Evolutionary conservation across 1,140 invertebrate species (phyloP).

Genomic region (Macrosteles quadrilineatus): DNA sequence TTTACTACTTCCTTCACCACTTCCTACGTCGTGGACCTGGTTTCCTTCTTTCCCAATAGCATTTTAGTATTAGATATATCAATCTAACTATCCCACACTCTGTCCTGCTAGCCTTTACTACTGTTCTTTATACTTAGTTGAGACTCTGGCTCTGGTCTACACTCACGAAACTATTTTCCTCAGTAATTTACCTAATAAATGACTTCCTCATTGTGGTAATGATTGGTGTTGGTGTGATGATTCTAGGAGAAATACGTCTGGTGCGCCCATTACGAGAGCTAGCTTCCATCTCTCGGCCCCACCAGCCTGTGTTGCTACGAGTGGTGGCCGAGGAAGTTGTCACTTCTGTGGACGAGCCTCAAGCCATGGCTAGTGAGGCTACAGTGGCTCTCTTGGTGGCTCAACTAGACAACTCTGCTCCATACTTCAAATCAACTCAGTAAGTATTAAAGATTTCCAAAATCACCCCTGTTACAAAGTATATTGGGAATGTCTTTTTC

Average conservation of each 20-base stretch:
- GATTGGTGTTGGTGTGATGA: conserved; percentile 35
- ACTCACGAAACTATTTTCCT: no score
- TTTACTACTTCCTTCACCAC: no score
- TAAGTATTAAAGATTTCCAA: conserved; percentile 54
- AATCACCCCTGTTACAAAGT: no score
- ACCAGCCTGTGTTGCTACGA: conserved; percentile 76
- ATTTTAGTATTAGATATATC: no score
- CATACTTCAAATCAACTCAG: conserved; percentile 77
- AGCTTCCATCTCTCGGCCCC: conserved; percentile 70
- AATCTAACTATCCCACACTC: no score
- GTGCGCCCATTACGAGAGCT: conserved; percentile 73
- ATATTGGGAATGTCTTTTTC: no score
- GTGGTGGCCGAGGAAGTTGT: conserved; percentile 82
- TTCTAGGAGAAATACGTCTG: conserved; percentile 58
- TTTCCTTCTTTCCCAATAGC: no score
- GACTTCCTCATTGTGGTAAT: not conserved
- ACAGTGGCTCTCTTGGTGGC: conserved; percentile 76
- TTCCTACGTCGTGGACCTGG: no score
- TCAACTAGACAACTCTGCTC: conserved; percentile 70
- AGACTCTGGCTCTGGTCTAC: no score
- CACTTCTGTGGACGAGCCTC: conserved; percentile 65
- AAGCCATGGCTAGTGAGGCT: conserved; percentile 73
- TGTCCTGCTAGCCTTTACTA: no score
- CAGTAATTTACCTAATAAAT: not conserved
- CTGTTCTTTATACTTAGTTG: no score